Conservation (phyloP, 2,113 vertebrate species). For the Promerops cafer region DNA sequence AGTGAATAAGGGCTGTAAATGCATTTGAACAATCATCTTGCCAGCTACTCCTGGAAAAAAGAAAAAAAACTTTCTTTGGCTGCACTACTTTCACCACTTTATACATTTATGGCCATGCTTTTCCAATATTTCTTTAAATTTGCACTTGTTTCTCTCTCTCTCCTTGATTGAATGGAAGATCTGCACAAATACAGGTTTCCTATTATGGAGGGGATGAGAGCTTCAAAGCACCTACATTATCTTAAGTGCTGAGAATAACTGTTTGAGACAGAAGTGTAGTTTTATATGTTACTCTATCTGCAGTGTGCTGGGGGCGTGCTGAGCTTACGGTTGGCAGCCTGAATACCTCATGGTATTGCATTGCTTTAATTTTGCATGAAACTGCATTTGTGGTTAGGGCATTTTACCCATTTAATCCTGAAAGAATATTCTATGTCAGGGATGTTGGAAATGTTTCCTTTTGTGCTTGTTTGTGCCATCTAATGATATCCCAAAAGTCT, state of each 20-base stretch:
- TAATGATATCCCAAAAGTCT: neutral
- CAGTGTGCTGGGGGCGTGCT: neutral
- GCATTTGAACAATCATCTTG: neutral
- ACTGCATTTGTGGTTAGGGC: neutral
- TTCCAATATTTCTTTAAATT: neutral
- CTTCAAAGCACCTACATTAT: neutral
- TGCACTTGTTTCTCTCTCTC: neutral
- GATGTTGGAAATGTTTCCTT: neutral
- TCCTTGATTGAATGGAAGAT: neutral
- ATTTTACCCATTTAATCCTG: neutral
- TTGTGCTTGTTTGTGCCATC: neutral
- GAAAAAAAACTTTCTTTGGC: neutral
- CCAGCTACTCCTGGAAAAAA: neutral
- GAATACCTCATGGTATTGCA: neutral
- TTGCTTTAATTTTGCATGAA: neutral
- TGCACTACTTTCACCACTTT: neutral
- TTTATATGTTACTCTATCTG: neutral
- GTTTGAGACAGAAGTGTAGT: neutral
- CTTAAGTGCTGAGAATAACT: neutral
- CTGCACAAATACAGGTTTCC: neutral
- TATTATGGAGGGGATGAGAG: neutral
- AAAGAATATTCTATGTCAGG: neutral
- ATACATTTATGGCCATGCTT: neutral
- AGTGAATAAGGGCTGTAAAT: neutral
- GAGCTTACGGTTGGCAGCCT: neutral